phyloP scores from a whole-genome alignment of 1,140 invertebrate genomes.

The Drosophila willistoni region DNA sequence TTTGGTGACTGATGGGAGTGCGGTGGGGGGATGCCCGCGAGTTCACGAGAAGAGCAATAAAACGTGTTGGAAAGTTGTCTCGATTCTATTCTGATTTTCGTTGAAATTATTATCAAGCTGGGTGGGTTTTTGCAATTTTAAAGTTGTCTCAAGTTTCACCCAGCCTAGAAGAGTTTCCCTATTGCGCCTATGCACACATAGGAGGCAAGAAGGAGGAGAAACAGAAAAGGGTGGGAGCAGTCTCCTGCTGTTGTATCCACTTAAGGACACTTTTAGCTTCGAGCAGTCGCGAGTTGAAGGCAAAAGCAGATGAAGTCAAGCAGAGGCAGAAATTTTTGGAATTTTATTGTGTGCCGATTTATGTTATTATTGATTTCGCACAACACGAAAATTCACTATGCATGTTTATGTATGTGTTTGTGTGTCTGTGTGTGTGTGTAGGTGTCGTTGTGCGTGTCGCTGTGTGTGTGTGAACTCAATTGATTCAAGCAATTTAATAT shows the following conservation, averaged over 20 bases:
- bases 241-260: constrained; percentile 4
- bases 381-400: constrained; percentile 62
- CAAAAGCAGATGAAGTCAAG: background rate
- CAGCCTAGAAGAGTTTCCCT: background rate
- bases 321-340: constrained; percentile 29
- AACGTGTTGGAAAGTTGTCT: constrained; percentile 1
- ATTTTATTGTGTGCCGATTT: constrained; percentile 73
- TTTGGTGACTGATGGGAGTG: background rate
- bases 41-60: constrained; percentile 4
- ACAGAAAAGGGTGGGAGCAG: background rate
- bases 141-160: constrained; percentile 9
- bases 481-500: constrained; percentile 81
- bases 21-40: background rate
- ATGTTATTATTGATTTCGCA: constrained; percentile 75
- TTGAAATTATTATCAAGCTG: background rate
- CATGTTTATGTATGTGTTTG: background rate
- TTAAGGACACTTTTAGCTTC: constrained; percentile 12
- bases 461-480: constrained; percentile 58
- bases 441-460: constrained; percentile 2
- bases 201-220: background rate
- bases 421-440: constrained; percentile 9
- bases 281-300: constrained; percentile 1
- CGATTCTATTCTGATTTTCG: background rate
- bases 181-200: background rate
- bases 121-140: background rate